Evolutionary conservation across 2,888 invertebrate species (phyloP), one percentile per base, ranked within the genome.

Genomic region (Teinopalpus imperialis): DNA sequence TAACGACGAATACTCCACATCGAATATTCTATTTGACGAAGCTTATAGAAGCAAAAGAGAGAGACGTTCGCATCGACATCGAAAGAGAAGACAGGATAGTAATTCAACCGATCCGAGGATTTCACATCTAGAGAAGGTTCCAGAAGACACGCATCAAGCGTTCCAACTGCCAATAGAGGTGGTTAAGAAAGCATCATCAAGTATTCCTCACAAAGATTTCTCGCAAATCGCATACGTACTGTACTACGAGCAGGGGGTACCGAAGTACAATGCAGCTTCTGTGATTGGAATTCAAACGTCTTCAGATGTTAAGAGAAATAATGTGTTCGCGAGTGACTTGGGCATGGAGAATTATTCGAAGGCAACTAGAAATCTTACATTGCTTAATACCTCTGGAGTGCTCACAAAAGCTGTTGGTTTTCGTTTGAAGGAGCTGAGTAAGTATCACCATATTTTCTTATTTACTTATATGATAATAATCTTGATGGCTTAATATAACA

Each of bases 171-270:
- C 69, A 0, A 81, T 75, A 40, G 80, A 72, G 20, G 63, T 83
- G 0, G 81, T 78, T 0, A 87, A 86, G 54, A 86, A 82, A 48
- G 80, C 79, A 0, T 48, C 57, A 0, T 64, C 67, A 1, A 49
- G 49, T 9, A 65, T 64, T 20, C 62, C 64, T 23, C 67, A 71
- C 35, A 75, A 66, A 27, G 72, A 77, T 27, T 66, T 74, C 0
- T 74, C 76, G 0, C 76, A 81, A 40, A 75, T 89, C 1, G 87
- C 82, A 0, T 89, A 89, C 43, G 86, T 89, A 0, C 51, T 89
- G 18, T 89, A 83, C 52, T 89, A 85, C 29, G 88, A 89, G 26
- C 78, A 86, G 49, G 87, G 89, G 0, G 67, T 74, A 1, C 63
- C 79, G 0, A 74, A 73, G 10, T 75, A 67, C 21, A 81, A 81